phyloP scores from a whole-genome alignment of 2,113 vertebrate species.

The Hystrix brachyura region DNA sequence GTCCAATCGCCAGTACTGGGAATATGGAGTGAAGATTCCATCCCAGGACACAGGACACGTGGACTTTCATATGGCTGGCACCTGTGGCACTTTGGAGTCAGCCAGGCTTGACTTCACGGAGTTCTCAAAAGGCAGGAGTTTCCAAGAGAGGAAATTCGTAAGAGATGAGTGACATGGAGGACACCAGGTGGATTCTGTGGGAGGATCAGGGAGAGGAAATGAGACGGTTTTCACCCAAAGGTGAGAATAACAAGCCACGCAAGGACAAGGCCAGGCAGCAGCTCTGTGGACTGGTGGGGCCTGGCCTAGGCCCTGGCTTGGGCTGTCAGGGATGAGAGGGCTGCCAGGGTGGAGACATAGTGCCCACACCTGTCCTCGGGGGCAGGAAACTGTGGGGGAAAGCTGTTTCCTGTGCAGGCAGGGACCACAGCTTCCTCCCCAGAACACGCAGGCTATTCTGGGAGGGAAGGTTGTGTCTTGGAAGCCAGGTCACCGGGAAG shows the following conservation, averaged over 20 bases:
- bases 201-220: background rate
- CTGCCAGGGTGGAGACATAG: background rate
- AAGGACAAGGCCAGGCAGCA: background rate
- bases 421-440: conserved; percentile 37
- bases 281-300: background rate
- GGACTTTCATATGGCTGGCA: background rate
- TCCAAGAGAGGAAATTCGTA: background rate
- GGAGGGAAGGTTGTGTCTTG: conserved; percentile 26
- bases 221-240: background rate
- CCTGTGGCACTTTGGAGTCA: background rate
- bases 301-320: background rate
- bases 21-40: background rate
- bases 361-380: background rate
- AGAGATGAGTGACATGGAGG: background rate
- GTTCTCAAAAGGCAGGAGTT: background rate
- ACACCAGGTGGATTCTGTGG: background rate
- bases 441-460: background rate
- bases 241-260: background rate
- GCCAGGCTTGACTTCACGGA: background rate
- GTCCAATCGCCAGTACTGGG: no score
- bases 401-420: background rate
- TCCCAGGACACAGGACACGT: background rate
- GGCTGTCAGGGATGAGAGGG: background rate
- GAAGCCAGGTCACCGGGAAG: conserved; percentile 51
- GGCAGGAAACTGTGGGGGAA: background rate